Conservation (phyloP, 2,113 vertebrate genomes). For the Boleophthalmus pectinirostris region DNA sequence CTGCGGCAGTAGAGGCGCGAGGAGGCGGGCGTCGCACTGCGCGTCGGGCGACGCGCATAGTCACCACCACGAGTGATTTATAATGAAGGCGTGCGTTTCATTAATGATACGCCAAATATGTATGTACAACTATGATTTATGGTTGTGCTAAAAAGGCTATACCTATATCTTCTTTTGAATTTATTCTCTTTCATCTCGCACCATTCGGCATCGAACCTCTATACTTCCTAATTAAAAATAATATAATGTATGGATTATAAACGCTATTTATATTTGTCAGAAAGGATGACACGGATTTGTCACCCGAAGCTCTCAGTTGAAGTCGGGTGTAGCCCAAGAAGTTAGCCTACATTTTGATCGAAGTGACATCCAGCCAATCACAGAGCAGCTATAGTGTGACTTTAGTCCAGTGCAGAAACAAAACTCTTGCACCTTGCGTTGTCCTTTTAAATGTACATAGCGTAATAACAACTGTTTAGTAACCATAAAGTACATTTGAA, state of each 20-base stretch:
- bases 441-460: background rate
- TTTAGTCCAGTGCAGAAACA: conserved; percentile 48
- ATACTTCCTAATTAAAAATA: too few relatives aligned
- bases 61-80: conserved; percentile 8
- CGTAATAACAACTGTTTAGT: background rate
- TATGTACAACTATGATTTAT: conserved; percentile 17
- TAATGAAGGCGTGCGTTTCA: conserved; percentile 30
- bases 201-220: too few relatives aligned
- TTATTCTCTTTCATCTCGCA: background rate
- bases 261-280: conserved; percentile 1
- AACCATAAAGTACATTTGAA: background rate
- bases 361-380: conserved; percentile 65
- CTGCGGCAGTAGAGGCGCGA: conserved; percentile 2
- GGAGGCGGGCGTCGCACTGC: conserved; percentile 57
- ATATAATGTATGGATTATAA: too few relatives aligned
- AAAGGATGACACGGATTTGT: conserved; percentile 51
- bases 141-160: conserved; percentile 10
- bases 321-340: conserved; percentile 76
- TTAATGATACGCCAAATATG: background rate
- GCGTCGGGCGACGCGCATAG: conserved; percentile 58
- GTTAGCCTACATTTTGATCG: conserved; percentile 44
- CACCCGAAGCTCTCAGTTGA: conserved; percentile 70
- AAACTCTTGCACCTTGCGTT: conserved; percentile 15
- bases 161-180: background rate
- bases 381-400: conserved; percentile 29